phyloP scores from a whole-genome alignment of 1,140 invertebrate genomes.

The Ceratosolen solmsi region DNA sequence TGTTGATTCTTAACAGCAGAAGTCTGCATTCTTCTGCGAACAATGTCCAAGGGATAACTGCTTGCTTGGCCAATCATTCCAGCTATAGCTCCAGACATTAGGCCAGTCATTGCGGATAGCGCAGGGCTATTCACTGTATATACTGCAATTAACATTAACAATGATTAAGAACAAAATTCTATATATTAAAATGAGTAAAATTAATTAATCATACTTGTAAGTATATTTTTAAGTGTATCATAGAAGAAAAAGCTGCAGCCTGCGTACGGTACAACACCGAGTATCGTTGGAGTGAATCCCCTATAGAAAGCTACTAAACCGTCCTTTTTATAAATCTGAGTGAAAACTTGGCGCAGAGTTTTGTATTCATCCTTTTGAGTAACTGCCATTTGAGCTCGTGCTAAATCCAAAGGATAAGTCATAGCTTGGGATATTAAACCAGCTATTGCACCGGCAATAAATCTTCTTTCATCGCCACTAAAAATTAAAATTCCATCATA shows the following conservation, averaged over 20 bases:
- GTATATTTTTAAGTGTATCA: conserved; percentile 90
- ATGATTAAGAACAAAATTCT: too few relatives aligned
- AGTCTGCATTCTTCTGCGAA: conserved; percentile 90
- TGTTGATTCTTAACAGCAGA: conserved; percentile 77
- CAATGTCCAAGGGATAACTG: conserved; percentile 96
- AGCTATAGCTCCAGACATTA: conserved; percentile 91
- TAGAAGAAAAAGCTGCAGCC: conserved; percentile 98
- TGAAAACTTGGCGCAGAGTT: conserved; percentile 84
- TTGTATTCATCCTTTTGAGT: conserved; percentile 84
- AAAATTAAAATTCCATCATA: conserved; percentile 44
- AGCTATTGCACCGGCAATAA: conserved; percentile 93
- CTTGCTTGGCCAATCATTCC: conserved; percentile 95
- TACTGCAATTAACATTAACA: conserved; percentile 61
- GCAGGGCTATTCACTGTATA: conserved; percentile 67
- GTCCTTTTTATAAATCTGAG: conserved; percentile 86
- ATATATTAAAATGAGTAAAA: not conserved
- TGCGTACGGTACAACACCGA: conserved; percentile 97
- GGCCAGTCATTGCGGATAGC: conserved; percentile 75
- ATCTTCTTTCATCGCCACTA: conserved; percentile 67
- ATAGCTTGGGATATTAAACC: conserved; percentile 93
- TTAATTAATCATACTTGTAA: conserved; percentile 78
- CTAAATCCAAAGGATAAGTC: conserved; percentile 97
- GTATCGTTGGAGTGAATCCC: conserved; percentile 91
- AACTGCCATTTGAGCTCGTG: conserved; percentile 97
- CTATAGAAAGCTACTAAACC: conserved; percentile 87